Evolutionary conservation across 2,797 vertebrate species (phyloP).

Genomic region (Coregonus suidteri): DNA sequence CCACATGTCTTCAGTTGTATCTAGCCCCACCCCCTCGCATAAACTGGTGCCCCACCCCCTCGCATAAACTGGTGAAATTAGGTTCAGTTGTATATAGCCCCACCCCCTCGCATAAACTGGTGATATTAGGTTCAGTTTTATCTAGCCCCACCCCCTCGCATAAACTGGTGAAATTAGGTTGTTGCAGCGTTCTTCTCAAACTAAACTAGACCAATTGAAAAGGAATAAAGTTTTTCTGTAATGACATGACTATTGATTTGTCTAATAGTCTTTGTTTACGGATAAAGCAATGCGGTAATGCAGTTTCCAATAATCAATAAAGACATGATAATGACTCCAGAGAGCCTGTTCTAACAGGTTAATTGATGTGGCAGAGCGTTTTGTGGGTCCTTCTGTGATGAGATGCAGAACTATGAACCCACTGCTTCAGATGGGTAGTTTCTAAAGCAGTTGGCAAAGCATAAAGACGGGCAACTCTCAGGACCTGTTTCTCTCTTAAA

Average conservation of each 20-base stretch:
- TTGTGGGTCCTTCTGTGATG: slow-evolving; percentile 79
- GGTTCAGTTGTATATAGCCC: too few relatives aligned
- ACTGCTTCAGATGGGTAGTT: slow-evolving; percentile 76
- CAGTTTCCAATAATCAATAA: slow-evolving; percentile 79
- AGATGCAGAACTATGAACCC: slow-evolving; percentile 78
- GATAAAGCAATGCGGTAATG: slow-evolving; percentile 70
- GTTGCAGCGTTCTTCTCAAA: not conserved
- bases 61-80: too few relatives aligned
- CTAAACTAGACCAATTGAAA: not conserved
- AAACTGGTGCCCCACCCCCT: too few relatives aligned
- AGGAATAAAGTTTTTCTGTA: slow-evolving; percentile 27
- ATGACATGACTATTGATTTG: slow-evolving; percentile 69
- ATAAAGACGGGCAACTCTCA: slow-evolving; percentile 83
- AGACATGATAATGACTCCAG: slow-evolving; percentile 80
- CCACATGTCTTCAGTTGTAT: not conserved
- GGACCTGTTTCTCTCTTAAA: slow-evolving; percentile 82
- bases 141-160: too few relatives aligned
- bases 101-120: too few relatives aligned
- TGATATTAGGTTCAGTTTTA: too few relatives aligned
- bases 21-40: too few relatives aligned
- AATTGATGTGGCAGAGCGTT: slow-evolving; percentile 79
- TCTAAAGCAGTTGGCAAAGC: slow-evolving; percentile 82
- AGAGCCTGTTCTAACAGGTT: slow-evolving; percentile 82
- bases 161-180: too few relatives aligned
- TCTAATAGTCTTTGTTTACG: not conserved